Conservation (phyloP, 2,797 vertebrate species). For the Holocentrus rufus region DNA sequence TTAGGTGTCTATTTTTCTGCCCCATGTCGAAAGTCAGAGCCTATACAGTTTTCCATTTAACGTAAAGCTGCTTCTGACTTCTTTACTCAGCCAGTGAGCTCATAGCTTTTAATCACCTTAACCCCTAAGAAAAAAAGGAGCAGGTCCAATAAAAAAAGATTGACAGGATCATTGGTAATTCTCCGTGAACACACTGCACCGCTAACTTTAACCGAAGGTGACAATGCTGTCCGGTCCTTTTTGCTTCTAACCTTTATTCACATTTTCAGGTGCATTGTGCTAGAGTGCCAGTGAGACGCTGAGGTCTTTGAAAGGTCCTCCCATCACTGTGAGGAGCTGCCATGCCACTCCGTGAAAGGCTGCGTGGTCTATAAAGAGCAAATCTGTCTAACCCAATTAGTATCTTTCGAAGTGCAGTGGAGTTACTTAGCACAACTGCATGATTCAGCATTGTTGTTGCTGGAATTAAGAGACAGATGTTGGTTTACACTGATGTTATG, state of each 20-base stretch:
- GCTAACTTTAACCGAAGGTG: neutral
- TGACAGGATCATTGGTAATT: neutral
- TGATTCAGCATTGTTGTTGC: slow-evolving; percentile 50
- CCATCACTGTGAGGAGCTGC: slow-evolving; percentile 38
- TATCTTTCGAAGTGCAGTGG: slow-evolving; percentile 50
- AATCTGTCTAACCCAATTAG: slow-evolving; percentile 62
- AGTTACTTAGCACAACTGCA: slow-evolving; percentile 52
- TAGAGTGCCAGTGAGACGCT: slow-evolving; percentile 7
- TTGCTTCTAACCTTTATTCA: neutral
- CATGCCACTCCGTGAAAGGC: slow-evolving; percentile 34
- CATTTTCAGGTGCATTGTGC: slow-evolving; percentile 2
- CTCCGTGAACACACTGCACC: neutral
- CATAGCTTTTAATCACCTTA: neutral
- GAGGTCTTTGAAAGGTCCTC: slow-evolving; percentile 16
- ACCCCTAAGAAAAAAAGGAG: neutral
- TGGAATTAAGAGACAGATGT: slow-evolving; percentile 19
- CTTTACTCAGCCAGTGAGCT: neutral
- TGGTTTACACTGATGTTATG: slow-evolving; percentile 30
- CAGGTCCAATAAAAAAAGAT: neutral
- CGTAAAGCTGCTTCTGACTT: neutral
- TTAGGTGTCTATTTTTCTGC: slow-evolving; percentile 3
- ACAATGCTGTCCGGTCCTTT: neutral
- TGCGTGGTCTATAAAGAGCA: slow-evolving; percentile 63
- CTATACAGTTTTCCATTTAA: slow-evolving; percentile 32
- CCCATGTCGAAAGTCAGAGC: slow-evolving; percentile 25